Base-by-base conservation (phyloP, 2,888 invertebrate genomes). In the Lypha dubia region DNA sequence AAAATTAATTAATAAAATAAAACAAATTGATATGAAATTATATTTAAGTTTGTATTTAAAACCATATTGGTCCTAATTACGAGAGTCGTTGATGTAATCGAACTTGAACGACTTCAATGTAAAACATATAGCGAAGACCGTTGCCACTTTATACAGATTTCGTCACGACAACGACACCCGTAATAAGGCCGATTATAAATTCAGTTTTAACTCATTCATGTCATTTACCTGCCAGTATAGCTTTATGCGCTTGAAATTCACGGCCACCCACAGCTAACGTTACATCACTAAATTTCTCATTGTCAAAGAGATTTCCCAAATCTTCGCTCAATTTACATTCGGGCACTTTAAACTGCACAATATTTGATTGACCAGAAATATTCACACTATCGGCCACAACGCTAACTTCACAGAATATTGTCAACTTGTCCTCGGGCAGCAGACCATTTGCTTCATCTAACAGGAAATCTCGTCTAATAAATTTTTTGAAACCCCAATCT, bases 401-500 rank as follows among this genome's bases (percentile, higher is more conserved):
- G 92, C 97, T 97, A 88, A 97, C 98, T 94, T 99, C 99, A 94
- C 99, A 99, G 94, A 98, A 99, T 94, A 99, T 98, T 92, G 99
- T 99, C 92, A 99, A 94, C 93, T 99, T 98, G 93, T 99, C 99
- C 93, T 99, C 99, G 20, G 99, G 99, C 89, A 99, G 94, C 62
- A 99, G 95, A 88, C 99, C 99, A 92, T 99, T 99, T 84, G 98
- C 97, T 94, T 99, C 99, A 93, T 99, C 99, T 92, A 99, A 94
- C 86, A 99, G 94, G 93, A 99, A 99, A 93, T 99, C 99, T 93
- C 99, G 95, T 91, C 99, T 95, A 88, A 99, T 99, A 93, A 99
- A 99, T 93, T 99, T 99, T 94, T 99, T 99, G 94, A 99, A 99
- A 83, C 99, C 99, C 99, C 99, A 99, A 94, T 99, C 99, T 93